Conservation (phyloP, 2,888 invertebrate genomes). For the Stenolophus ochropezus region DNA sequence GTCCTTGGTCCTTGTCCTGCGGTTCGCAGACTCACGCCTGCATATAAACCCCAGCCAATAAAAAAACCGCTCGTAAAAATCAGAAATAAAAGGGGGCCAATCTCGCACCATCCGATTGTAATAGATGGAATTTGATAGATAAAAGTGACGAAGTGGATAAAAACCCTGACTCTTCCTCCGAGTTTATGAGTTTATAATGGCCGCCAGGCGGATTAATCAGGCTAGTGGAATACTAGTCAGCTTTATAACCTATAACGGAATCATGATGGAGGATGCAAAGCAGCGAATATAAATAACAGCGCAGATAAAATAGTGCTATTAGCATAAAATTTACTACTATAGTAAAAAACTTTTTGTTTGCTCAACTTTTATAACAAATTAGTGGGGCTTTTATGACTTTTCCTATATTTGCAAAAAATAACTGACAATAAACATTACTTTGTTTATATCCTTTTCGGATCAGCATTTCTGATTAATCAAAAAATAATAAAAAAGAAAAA, state of each 20-base stretch:
- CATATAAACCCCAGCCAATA: constrained; percentile 52
- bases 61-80: constrained; percentile 59
- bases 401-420: neutral
- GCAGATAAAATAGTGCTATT: neutral
- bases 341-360: neutral
- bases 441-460: too few species aligned
- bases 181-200: constrained; percentile 40
- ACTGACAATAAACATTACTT: too few species aligned
- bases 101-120: constrained; percentile 57
- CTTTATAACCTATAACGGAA: constrained; percentile 4
- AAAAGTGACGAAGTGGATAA: constrained; percentile 47
- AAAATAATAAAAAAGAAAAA: too few species aligned
- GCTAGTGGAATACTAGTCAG: neutral
- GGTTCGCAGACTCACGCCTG: constrained; percentile 34
- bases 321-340: neutral
- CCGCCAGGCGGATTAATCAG: constrained; percentile 4
- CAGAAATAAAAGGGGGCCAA: constrained; percentile 58
- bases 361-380: neutral
- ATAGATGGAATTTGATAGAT: constrained; percentile 60
- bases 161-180: constrained; percentile 16
- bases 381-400: neutral
- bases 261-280: constrained; percentile 13
- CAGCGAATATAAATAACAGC: neutral
- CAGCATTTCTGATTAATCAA: too few species aligned
- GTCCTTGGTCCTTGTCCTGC: constrained; percentile 26